A percentile compares a stretch with the other conserved stretches of the same genome.
These are phyloP conservation scores for Pipistrellus pipistrellus DNA, from an alignment of 2,797 vertebrate species.

Conservation along the genomic window DNA sequence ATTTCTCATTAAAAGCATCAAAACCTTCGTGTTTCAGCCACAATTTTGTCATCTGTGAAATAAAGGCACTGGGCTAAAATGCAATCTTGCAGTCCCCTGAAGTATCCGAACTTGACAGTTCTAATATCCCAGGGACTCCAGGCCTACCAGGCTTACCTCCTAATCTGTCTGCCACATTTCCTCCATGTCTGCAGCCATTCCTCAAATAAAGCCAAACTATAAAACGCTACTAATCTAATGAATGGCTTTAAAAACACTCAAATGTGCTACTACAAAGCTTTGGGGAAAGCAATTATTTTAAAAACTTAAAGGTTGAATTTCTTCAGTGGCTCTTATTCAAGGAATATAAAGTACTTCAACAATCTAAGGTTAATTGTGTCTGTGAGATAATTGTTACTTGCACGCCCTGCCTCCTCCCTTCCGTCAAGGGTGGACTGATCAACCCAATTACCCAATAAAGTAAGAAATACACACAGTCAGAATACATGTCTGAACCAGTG, in stretches of 20 bases:
- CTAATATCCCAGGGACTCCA: background rate
- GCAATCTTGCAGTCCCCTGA: background rate
- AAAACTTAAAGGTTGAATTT: conserved; percentile 48
- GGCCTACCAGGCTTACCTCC: background rate
- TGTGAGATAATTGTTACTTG: background rate
- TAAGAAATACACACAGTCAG: background rate
- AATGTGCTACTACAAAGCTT: background rate
- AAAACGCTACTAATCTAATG: conserved; percentile 2
- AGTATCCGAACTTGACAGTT: background rate
- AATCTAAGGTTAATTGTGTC: conserved; percentile 28
- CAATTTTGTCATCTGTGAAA: background rate
- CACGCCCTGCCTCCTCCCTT: background rate
- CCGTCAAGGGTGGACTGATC: background rate
- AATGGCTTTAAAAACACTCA: conserved; percentile 56
- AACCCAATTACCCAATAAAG: background rate
- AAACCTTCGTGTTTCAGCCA: conserved; percentile 24
- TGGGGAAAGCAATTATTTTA: conserved; percentile 46
- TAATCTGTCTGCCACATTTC: background rate
- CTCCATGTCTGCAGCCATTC: background rate
- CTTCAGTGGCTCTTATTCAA: background rate
- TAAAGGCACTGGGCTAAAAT: background rate
- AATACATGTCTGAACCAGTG: background rate
- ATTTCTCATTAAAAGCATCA: background rate
- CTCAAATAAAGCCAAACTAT: conserved; percentile 35
- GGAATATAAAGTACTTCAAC: conserved; percentile 1